Evolutionary conservation across 2,888 invertebrate species (phyloP).

Genomic region (Coremacera marginata): DNA sequence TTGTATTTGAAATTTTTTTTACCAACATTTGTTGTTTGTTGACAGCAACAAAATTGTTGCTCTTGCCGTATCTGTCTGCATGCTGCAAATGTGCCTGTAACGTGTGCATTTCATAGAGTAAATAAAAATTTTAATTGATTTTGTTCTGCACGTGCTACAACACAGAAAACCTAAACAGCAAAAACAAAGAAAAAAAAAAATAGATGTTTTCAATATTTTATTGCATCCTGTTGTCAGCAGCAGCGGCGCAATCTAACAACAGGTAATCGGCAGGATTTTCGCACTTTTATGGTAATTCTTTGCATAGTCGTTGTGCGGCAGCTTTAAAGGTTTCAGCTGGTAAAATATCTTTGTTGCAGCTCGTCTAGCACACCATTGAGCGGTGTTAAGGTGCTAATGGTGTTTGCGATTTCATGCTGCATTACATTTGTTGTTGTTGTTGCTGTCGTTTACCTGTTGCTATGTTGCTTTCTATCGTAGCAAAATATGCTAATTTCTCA

Average conservation of each 20-base stretch:
- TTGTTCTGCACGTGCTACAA: slow-evolving; percentile 24
- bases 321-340: slow-evolving; percentile 22
- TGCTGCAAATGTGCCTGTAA: slow-evolving; percentile 3
- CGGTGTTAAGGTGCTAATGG: slow-evolving; percentile 28
- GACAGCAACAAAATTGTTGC: slow-evolving; percentile 8
- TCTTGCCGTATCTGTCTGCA: background rate
- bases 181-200: background rate
- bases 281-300: slow-evolving; percentile 53
- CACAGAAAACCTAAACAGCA: background rate
- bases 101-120: background rate
- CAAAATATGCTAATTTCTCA: slow-evolving; percentile 14
- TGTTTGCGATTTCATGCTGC: slow-evolving; percentile 32
- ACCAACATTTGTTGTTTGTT: background rate
- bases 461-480: background rate
- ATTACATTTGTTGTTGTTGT: slow-evolving; percentile 39
- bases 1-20: background rate
- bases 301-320: background rate
- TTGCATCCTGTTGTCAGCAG: slow-evolving; percentile 22
- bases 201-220: background rate
- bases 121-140: slow-evolving; percentile 14
- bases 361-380: background rate
- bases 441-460: slow-evolving; percentile 10
- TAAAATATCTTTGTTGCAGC: too few species aligned
- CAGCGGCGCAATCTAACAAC: background rate
- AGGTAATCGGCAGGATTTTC: slow-evolving; percentile 51